Base-by-base conservation (phyloP, 2,113 vertebrate species). In the Coptodon bakossiorum region DNA sequence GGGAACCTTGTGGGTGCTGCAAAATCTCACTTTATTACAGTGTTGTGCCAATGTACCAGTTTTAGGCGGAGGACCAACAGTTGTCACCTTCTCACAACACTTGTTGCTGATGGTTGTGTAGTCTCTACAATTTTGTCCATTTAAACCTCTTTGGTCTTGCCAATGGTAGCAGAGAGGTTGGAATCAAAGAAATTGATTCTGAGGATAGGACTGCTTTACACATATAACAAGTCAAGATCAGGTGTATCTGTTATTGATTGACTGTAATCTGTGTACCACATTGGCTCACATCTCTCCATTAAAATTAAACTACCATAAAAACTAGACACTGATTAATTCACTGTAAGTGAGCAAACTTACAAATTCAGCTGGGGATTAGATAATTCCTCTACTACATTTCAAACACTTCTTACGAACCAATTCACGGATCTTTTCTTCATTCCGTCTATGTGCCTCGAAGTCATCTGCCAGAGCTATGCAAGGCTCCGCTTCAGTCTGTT, bases 401-500 rank as follows among this genome's bases (percentile, higher is more conserved):
- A 78, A 50, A 38, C 6, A 73, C 6, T 11, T 17, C 3, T 12
- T n/a, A 88, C 92, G 1, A 52, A 94, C 95, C 86, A 92, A 38
- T 82, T 63, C 48, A 6, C 85, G 12, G 31, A 93, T 87, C 80
- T 81, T 59, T 4, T 71, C 16, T 45, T 92, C 85, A 83, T 3
- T 80, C 22, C 17, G 3, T 76, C 12, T 81, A 0, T 85, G 86
- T 11, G 54, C 38, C 34, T 53, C 4, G 0, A 84, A 68, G 57
- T 90, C 86, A 50, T 91, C 57, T 5, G 9, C 68, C 11, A 79
- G 22, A 5, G 12, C 11, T 1, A 29, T 27, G 34, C 34, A 80
- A 29, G 92, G 80, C 48, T 94, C 93, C 4, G 36, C 61, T 86
- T 93, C 87, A 57, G 24, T 66, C 31, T 87, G 76, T 19, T 88